Evolutionary conservation across 1,140 invertebrate genomes (phyloP), one percentile per base, ranked within the genome.

Genomic region (Bombus difficillimus): DNA sequence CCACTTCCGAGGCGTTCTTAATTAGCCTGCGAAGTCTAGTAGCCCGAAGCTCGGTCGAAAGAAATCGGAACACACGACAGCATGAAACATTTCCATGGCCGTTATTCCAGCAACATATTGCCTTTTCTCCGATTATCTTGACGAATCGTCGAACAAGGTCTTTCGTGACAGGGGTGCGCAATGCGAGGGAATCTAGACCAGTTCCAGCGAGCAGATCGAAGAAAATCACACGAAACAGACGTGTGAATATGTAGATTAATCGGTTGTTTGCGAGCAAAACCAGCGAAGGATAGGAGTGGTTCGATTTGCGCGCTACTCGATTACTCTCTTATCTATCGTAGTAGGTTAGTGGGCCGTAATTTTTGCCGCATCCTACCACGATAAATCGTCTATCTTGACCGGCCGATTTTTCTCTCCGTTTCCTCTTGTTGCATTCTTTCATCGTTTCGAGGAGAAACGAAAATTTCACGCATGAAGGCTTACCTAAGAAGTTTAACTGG

Each of bases 331-430:
- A 89, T 89, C 74, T 74, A 28, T 47, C 47, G 39, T 62, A 88
- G 64, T 90, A 76, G 89, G 89, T 90, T 85, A 90, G 85, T 87
- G 87, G 82, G 85, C 76, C 85, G 80, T 12, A 53, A 89, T 90
- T 90, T 90, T 89, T 90, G 18, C 47, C 12, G 3, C 34, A 12
- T 9, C 2, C n/a, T 1, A 6, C 25, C 2, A 9, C 28, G 53
- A 79, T 84, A 79, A 79, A 79, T 47, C 37, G 57, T 10, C 68
- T 47, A 80, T 79, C 76, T 22, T 34, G 32, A 6, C 68, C n/a
- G 25, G 8, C 71, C 34, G 43, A 81, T 59, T 69, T 75, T 81
- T 68, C 28, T 22, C 25, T 18, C 8, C 22, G n/a, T 57, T 78
- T 34, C 22, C 32, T 72, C 57, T 69, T n/a, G 32, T 82, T 76